A percentile compares a stretch with the other conserved stretches of the same genome.
Conservation (phyloP, 23 tunicate genomes). For the Ascidia mentula region DNA sequence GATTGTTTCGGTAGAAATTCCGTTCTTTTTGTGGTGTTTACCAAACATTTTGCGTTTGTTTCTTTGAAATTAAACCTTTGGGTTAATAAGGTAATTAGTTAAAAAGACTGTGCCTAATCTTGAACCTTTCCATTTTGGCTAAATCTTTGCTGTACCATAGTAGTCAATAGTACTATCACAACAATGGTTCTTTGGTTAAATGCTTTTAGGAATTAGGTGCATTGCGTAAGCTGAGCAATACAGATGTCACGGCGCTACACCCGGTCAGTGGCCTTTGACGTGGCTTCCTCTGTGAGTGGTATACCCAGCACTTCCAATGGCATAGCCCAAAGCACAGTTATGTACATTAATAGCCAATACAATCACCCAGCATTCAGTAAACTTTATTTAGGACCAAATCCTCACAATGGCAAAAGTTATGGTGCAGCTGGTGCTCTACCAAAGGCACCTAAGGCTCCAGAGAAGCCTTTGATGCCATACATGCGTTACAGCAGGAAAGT, state of each 20-base stretch:
- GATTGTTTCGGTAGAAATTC: too few species aligned
- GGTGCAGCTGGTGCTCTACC: slow-evolving; percentile 73
- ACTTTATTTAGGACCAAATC: slow-evolving; percentile 77
- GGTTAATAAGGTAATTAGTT: too few species aligned
- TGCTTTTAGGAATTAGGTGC: too few species aligned
- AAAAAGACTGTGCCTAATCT: too few species aligned
- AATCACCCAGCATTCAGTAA: slow-evolving; percentile 88
- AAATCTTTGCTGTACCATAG: too few species aligned
- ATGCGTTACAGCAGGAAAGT: slow-evolving; percentile 93
- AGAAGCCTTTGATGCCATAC: slow-evolving; percentile 92
- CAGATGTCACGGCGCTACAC: slow-evolving; percentile 58
- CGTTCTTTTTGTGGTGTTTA: too few species aligned
- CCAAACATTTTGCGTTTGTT: too few species aligned
- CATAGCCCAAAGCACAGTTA: slow-evolving; percentile 55
- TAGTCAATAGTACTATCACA: too few species aligned
- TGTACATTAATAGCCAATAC: slow-evolving; percentile 66
- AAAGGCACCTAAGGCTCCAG: slow-evolving; percentile 96
- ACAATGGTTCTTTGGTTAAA: too few species aligned
- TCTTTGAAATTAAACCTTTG: too few species aligned
- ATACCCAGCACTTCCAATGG: slow-evolving; percentile 26
- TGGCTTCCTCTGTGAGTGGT: slow-evolving; percentile 1
- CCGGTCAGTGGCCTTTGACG: slow-evolving; percentile 37
- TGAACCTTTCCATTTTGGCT: too few species aligned
- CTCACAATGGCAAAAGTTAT: slow-evolving; percentile 36
- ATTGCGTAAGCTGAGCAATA: too few species aligned